These are phyloP conservation scores for Pteronura brasiliensis DNA, from an alignment of 2,113 vertebrate species.

Conservation along the genomic window DNA sequence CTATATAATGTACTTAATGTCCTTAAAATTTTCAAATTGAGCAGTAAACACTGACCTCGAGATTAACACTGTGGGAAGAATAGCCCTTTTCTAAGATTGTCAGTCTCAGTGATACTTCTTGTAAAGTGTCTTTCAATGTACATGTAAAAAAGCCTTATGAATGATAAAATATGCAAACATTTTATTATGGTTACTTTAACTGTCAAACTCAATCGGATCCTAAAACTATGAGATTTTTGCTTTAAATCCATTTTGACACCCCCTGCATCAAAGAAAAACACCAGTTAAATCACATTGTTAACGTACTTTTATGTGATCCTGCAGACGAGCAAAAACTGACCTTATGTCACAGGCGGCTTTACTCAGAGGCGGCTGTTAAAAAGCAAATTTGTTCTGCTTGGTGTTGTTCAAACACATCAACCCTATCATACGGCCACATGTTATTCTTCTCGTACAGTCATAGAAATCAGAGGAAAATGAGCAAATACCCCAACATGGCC, in stretches of 20 bases:
- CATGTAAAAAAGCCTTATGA: not conserved
- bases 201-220: not conserved
- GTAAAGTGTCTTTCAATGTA: not conserved
- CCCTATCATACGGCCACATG: rapidly evolving
- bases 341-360: not conserved
- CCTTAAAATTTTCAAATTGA: not conserved
- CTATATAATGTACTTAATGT: not conserved
- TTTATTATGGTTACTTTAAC: not conserved
- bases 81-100: not conserved
- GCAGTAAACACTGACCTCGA: not conserved
- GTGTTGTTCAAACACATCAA: not conserved
- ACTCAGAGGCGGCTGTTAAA: not conserved
- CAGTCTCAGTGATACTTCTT: not conserved
- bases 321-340: not conserved
- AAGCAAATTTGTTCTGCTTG: not conserved
- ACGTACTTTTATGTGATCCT: not conserved
- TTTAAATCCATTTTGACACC: not conserved
- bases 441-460: not conserved
- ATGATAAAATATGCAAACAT: not conserved
- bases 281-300: not conserved
- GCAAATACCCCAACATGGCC: not conserved
- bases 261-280: not conserved
- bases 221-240: not conserved
- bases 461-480: not conserved
- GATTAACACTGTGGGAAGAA: not conserved